A percentile compares a stretch with the other conserved stretches of the same genome.
Conservation (phyloP, 2,797 vertebrate genomes). For the Sciurus vulgaris region DNA sequence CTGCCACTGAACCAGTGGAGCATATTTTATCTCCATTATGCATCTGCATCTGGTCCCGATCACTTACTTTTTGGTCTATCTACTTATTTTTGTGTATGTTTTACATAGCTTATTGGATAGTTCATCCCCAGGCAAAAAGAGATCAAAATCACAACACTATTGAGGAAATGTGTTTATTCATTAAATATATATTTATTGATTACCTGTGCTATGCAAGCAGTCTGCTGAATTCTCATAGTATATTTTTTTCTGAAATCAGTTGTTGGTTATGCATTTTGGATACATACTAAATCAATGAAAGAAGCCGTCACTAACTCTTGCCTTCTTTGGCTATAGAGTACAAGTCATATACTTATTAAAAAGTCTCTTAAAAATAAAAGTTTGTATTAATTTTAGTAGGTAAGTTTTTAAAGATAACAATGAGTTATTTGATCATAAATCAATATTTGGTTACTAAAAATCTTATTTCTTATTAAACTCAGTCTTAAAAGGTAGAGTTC, state of each 20-base stretch:
- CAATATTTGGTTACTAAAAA: not conserved
- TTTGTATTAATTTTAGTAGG: not conserved
- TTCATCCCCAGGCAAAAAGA: not conserved
- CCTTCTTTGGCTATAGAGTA: not conserved
- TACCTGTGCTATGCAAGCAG: not conserved
- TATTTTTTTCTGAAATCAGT: not conserved
- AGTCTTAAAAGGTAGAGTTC: not conserved
- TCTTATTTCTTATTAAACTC: not conserved
- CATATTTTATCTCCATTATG: not conserved
- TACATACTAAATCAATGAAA: not conserved
- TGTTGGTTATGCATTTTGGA: not conserved
- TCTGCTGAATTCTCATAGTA: not conserved
- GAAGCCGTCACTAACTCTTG: not conserved
- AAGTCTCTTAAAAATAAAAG: not conserved
- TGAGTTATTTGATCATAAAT: not conserved
- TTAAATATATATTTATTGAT: conserved; percentile 36
- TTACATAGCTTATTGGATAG: not conserved
- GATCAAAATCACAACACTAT: not conserved
- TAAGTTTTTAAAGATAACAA: conserved; percentile 2
- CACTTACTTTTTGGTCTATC: not conserved
- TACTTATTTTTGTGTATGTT: conserved; percentile 16
- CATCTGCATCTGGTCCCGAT: not conserved
- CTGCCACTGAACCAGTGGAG: not conserved
- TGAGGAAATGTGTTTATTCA: not conserved
- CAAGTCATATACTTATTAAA: not conserved